Conservation (phyloP, 2,113 vertebrate species). For the Fulica atra region DNA sequence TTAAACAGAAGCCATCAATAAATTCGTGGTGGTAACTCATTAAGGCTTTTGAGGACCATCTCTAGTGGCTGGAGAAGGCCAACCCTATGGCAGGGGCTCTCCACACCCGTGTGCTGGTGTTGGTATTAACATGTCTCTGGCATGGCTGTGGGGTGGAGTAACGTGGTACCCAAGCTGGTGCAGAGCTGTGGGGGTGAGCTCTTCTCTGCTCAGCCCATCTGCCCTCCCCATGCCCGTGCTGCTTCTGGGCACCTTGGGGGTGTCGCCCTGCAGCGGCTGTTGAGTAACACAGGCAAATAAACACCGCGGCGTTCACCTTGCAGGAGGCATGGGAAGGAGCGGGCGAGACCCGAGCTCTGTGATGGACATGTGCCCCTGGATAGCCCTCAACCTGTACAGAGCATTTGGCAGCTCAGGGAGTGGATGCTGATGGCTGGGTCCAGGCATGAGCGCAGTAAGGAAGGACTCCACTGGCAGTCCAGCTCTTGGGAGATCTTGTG, state of each 20-base stretch:
- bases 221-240: not conserved
- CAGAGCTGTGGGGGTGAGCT: rapidly evolving
- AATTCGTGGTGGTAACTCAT: not conserved
- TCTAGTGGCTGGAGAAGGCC: not conserved
- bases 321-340: not conserved
- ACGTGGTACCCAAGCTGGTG: rapidly evolving
- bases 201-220: not conserved
- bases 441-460: not conserved
- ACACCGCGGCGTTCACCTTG: too few relatives aligned
- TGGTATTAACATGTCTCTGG: rapidly evolving
- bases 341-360: rapidly evolving
- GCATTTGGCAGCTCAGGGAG: not conserved
- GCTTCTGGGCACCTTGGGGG: not conserved
- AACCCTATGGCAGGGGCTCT: not conserved
- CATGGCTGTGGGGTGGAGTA: not conserved
- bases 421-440: not conserved
- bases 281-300: not conserved
- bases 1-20: not conserved
- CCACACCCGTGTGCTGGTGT: rapidly evolving
- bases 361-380: not conserved
- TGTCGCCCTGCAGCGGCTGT: not conserved
- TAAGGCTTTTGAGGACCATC: not conserved
- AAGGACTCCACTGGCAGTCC: not conserved
- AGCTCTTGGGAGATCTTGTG: not conserved
- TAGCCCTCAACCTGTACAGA: rapidly evolving